Conservation (phyloP, 1,140 invertebrate species). For the Maniola jurtina region DNA sequence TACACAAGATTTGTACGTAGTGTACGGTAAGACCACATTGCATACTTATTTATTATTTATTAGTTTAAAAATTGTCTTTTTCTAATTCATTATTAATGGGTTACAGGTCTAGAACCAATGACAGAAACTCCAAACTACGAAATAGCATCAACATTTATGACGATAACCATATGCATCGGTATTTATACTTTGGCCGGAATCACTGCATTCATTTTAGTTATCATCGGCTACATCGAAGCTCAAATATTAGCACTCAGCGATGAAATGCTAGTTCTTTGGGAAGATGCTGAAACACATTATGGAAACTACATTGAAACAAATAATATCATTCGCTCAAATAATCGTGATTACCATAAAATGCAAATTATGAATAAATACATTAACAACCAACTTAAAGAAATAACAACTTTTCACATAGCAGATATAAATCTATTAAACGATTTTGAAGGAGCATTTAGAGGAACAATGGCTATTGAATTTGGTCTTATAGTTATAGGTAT, state of each 20-base stretch:
- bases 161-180: conserved; percentile 31
- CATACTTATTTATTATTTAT: too few species aligned
- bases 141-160: conserved; percentile 39
- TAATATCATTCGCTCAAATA: conserved; percentile 5
- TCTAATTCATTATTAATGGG: neutral
- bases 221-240: conserved; percentile 53
- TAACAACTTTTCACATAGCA: conserved; percentile 38
- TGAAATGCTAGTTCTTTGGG: conserved; percentile 46
- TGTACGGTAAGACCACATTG: conserved; percentile 45
- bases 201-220: conserved; percentile 46
- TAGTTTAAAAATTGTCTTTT: too few species aligned
- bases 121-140: conserved; percentile 53
- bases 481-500: conserved; percentile 39
- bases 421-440: conserved; percentile 43
- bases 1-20: conserved; percentile 44
- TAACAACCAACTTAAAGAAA: conserved; percentile 32
- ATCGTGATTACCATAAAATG: neutral
- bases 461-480: conserved; percentile 51
- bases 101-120: conserved; percentile 54
- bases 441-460: conserved; percentile 41
- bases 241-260: conserved; percentile 49
- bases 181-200: conserved; percentile 31
- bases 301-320: conserved; percentile 15
- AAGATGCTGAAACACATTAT: conserved; percentile 41
- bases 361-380: conserved; percentile 40